Evolutionary conservation across 2,797 vertebrate species (phyloP).

Genomic region (Urophycis tenuis): DNA sequence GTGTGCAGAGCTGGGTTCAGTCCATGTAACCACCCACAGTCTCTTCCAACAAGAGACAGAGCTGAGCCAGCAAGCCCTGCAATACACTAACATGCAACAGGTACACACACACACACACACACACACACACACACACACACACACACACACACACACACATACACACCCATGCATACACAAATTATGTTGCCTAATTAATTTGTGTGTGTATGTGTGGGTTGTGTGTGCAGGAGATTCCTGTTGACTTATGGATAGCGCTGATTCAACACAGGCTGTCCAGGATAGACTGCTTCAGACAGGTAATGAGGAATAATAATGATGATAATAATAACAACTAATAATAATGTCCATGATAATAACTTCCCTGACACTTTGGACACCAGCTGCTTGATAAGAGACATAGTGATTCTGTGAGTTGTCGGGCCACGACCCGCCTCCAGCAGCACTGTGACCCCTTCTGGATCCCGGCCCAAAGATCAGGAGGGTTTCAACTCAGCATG

Average conservation of each 20-base stretch:
- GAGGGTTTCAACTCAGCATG: background rate
- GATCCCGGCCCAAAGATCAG: background rate
- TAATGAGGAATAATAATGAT: slow-evolving; percentile 48
- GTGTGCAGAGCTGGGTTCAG: slow-evolving; percentile 52
- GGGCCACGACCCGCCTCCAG: background rate
- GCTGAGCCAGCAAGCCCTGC: slow-evolving; percentile 24
- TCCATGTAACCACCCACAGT: slow-evolving; percentile 50
- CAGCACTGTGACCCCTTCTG: background rate
- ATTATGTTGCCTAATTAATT: background rate
- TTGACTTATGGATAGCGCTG: slow-evolving; percentile 61
- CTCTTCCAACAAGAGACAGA: slow-evolving; percentile 52
- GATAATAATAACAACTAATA: background rate
- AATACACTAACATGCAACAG: slow-evolving; percentile 22
- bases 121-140: slow-evolving; percentile 7
- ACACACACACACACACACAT: slow-evolving; percentile 6
- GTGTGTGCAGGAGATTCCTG: slow-evolving; percentile 50
- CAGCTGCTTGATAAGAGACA: background rate
- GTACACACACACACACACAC: slow-evolving; percentile 13
- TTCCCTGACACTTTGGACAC: background rate
- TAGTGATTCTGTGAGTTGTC: background rate
- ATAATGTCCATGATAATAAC: background rate
- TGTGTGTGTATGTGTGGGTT: slow-evolving; percentile 48
- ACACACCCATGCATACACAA: slow-evolving; percentile 5
- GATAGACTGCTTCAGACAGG: slow-evolving; percentile 71
- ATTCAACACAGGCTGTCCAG: slow-evolving; percentile 69